Conservation (phyloP, 2,888 invertebrate genomes). For the Cheilosia vernalis region DNA sequence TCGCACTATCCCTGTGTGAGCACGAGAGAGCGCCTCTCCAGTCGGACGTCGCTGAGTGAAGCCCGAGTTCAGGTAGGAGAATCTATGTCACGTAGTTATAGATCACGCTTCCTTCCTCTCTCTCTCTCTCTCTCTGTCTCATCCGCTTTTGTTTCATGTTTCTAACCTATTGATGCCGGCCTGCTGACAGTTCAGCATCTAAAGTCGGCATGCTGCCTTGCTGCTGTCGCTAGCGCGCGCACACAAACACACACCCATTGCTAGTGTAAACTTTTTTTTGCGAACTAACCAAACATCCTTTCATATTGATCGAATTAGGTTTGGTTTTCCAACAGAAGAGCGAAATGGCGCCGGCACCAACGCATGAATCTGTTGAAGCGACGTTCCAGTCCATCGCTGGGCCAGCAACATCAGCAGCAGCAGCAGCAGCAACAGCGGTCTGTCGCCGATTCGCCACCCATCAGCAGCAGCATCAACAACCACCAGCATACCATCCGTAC, state of each 20-base stretch:
- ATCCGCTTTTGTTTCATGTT: conserved; percentile 42
- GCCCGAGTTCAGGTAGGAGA: conserved; percentile 95
- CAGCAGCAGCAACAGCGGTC: conserved; percentile 81
- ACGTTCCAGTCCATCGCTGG: conserved; percentile 83
- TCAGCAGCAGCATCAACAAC: conserved; percentile 81
- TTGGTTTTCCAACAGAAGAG: conserved; percentile 99
- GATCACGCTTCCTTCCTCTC: conserved; percentile 48
- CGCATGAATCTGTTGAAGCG: conserved; percentile 96
- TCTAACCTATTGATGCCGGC: conserved; percentile 49
- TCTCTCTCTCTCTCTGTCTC: conserved; percentile 30
- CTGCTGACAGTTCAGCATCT: conserved; percentile 22
- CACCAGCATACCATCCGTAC: conserved; percentile 73
- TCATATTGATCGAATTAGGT: conserved; percentile 89
- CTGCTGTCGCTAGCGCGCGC: not conserved
- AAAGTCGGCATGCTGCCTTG: not conserved
- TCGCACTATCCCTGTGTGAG: conserved; percentile 98
- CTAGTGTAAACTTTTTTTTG: conserved; percentile 76
- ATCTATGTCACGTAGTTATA: conserved; percentile 37
- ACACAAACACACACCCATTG: conserved; percentile 47
- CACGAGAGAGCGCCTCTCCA: conserved; percentile 94
- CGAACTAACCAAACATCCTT: conserved; percentile 83
- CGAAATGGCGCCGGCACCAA: conserved; percentile 98
- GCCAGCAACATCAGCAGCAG: conserved; percentile 82
- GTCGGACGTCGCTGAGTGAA: conserved; percentile 95
- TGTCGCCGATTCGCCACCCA: conserved; percentile 79